Evolutionary conservation across 2,888 invertebrate species (phyloP).

Genomic region (Dryobota labecula): DNA sequence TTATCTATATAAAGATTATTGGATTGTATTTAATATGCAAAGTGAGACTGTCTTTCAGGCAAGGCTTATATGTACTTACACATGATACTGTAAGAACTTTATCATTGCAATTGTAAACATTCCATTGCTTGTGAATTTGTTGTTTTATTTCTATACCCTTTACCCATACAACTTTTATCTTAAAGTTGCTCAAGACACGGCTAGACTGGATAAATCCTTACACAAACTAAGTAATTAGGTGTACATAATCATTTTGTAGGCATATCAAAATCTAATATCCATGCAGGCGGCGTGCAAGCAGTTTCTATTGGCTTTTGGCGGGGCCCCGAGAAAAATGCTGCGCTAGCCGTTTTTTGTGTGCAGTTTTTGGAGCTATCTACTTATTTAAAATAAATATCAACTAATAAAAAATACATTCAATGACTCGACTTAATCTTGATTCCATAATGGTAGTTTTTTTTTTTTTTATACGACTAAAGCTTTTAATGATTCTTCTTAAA

Average conservation of each 20-base stretch:
- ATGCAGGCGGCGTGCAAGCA: background rate
- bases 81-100: conserved; percentile 81
- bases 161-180: background rate
- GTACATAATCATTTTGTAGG: background rate
- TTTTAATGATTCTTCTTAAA: background rate
- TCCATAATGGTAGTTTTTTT: too few relatives aligned
- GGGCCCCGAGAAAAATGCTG: background rate
- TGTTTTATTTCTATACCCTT: conserved; percentile 78
- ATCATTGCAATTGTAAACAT: conserved; percentile 89
- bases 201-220: background rate
- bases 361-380: background rate
- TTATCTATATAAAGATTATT: conserved; percentile 42
- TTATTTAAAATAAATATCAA: too few relatives aligned
- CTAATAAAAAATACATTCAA: background rate
- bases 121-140: conserved; percentile 87
- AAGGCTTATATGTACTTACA: conserved; percentile 80
- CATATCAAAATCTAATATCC: background rate
- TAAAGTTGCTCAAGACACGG: background rate
- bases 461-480: too few relatives aligned
- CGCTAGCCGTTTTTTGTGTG: background rate
- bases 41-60: conserved; percentile 76
- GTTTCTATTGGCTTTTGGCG: background rate
- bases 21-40: conserved; percentile 64
- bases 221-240: too few relatives aligned
- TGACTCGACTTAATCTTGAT: background rate